Evolutionary conservation across 2,113 vertebrate species (phyloP).

Genomic region (Gymnobelideus leadbeateri): DNA sequence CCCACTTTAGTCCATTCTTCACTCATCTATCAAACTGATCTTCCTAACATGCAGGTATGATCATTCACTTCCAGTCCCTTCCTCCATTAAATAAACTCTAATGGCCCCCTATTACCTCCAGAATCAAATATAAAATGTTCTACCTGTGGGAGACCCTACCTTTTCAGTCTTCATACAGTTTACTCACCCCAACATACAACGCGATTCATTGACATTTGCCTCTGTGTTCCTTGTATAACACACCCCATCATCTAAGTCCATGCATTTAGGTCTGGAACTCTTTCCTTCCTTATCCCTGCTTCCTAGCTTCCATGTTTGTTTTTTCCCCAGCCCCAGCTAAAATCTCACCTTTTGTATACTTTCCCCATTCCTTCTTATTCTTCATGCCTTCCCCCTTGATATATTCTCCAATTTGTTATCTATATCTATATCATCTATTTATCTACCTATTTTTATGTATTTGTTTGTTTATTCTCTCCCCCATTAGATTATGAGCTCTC

Average conservation of each 20-base stretch:
- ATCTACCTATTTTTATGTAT: neutral
- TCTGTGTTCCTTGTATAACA: neutral
- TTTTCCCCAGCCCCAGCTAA: neutral
- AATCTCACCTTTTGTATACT: neutral
- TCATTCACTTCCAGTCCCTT: too few relatives aligned
- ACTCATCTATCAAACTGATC: too few relatives aligned
- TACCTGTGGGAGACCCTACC: neutral
- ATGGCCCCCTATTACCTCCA: too few relatives aligned
- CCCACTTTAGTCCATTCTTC: too few relatives aligned
- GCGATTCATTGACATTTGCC: neutral
- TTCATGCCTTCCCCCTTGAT: neutral
- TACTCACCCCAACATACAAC: neutral
- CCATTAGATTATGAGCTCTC: neutral
- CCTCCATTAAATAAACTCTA: too few relatives aligned
- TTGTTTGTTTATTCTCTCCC: neutral
- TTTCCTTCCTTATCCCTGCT: neutral
- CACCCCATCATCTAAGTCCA: neutral
- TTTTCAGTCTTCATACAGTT: neutral
- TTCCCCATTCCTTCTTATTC: neutral
- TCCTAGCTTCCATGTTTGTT: neutral
- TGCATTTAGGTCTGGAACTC: neutral
- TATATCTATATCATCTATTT: neutral
- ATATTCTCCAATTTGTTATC: neutral
- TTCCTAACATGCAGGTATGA: too few relatives aligned
- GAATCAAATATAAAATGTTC: too few relatives aligned